These are phyloP conservation scores for Perodicticus potto DNA, from an alignment of 2,797 vertebrate genomes.

Conservation along the genomic window DNA sequence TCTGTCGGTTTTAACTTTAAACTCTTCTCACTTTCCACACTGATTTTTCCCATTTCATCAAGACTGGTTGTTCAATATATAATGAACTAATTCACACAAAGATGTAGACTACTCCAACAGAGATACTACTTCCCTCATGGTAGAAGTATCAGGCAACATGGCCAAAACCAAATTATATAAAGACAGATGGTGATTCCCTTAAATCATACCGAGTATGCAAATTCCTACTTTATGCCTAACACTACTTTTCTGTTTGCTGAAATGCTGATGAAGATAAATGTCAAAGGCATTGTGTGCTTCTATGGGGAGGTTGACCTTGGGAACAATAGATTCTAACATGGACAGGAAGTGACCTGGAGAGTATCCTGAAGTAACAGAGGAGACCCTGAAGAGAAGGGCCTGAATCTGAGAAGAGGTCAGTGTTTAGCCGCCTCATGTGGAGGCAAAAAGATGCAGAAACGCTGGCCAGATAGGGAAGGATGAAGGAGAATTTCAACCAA, in stretches of 20 bases:
- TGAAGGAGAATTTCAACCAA: slow-evolving; percentile 15
- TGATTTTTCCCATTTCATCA: background rate
- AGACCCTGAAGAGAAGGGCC: background rate
- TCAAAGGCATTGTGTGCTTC: background rate
- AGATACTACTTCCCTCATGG: background rate
- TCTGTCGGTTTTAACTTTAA: background rate
- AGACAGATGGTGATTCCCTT: background rate
- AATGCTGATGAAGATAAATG: background rate
- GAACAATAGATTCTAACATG: background rate
- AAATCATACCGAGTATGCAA: background rate
- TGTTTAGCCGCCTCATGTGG: background rate
- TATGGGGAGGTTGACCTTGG: background rate
- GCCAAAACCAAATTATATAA: background rate
- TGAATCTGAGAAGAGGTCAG: background rate
- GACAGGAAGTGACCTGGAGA: slow-evolving; percentile 24
- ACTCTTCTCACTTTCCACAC: background rate
- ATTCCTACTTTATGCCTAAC: background rate
- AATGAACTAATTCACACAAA: background rate
- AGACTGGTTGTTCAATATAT: background rate
- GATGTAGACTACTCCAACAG: background rate
- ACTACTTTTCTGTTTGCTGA: background rate
- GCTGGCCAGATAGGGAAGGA: background rate
- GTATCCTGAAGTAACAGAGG: background rate
- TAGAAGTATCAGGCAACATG: background rate
- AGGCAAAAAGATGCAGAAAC: background rate